These are phyloP conservation scores for Liparis tanakae DNA, from an alignment of 2,797 vertebrate species.

Conservation along the genomic window DNA sequence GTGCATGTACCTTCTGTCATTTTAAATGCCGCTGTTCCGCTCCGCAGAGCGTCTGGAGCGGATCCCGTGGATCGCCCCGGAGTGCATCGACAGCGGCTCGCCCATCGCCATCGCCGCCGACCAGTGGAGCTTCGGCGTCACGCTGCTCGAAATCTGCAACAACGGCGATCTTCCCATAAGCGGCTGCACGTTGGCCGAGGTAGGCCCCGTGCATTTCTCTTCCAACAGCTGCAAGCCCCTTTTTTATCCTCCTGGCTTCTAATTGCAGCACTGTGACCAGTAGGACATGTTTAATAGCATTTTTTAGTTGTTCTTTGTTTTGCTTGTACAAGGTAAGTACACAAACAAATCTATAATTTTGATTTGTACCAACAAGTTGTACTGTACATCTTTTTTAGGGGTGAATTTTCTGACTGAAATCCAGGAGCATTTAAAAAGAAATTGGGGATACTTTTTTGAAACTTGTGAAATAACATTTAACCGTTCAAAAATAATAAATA, in stretches of 20 bases:
- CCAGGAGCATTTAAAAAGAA: too few species aligned
- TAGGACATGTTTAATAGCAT: too few species aligned
- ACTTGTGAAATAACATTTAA: too few species aligned
- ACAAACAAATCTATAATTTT: too few species aligned
- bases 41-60: conserved; percentile 89
- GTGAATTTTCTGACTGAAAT: too few species aligned
- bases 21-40: background rate
- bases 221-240: background rate
- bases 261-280: conserved; percentile 7
- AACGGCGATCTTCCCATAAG: conserved; percentile 89
- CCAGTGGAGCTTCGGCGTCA: conserved; percentile 95
- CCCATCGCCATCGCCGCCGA: conserved; percentile 81
- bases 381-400: too few species aligned
- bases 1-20: background rate
- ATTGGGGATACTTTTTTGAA: too few species aligned
- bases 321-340: too few species aligned
- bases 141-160: conserved; percentile 94
- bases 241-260: conserved; percentile 1
- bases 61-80: conserved; percentile 95
- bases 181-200: conserved; percentile 84
- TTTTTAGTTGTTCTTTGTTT: too few species aligned
- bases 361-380: too few species aligned
- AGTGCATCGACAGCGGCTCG: conserved; percentile 81
- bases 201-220: conserved; percentile 52
- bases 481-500: too few species aligned